phyloP scores from a whole-genome alignment of 1,140 invertebrate species.

The Drosophila nikananu region DNA sequence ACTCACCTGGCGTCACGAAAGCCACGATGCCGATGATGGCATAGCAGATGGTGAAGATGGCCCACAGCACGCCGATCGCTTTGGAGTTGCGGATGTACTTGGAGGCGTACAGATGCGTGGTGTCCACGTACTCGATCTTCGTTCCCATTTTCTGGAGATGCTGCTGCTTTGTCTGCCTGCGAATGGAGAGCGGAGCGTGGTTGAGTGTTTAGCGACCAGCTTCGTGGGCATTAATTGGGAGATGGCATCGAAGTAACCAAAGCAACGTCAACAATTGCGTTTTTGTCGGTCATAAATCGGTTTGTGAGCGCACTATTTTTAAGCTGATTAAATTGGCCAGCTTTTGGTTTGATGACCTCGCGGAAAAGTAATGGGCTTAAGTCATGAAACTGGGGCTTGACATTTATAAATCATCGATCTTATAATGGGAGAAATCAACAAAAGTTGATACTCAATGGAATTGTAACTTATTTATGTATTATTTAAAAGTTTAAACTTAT shows the following conservation, averaged over 20 bases:
- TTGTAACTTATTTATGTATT: not conserved
- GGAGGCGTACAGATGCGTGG: conserved; percentile 94
- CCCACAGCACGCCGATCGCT: conserved; percentile 98
- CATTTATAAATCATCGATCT: conserved; percentile 15
- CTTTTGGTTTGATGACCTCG: conserved; percentile 73
- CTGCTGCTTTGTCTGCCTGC: conserved; percentile 46
- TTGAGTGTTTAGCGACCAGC: conserved; percentile 49
- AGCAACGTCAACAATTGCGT: conserved; percentile 32
- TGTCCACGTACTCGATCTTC: conserved; percentile 96
- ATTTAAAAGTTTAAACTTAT: not conserved
- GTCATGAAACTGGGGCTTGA: conserved; percentile 38
- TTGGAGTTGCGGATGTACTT: conserved; percentile 98
- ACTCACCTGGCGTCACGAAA: conserved; percentile 93
- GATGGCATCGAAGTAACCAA: conserved; percentile 42
- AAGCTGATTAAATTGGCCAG: conserved; percentile 70
- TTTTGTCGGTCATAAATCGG: conserved; percentile 64
- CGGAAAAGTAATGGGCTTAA: conserved; percentile 28
- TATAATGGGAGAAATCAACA: not conserved
- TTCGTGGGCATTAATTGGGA: conserved; percentile 37
- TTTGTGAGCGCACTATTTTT: conserved; percentile 35
- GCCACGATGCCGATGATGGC: conserved; percentile 97
- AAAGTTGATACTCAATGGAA: no score
- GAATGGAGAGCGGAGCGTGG: conserved; percentile 35
- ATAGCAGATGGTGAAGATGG: conserved; percentile 98
- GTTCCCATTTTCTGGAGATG: conserved; percentile 89